Percentiles rank a stretch among this genome's conserved stretches.
These are phyloP conservation scores for Hafferia zeledoni DNA, from an alignment of 2,797 vertebrate genomes.

Conservation along the genomic window DNA sequence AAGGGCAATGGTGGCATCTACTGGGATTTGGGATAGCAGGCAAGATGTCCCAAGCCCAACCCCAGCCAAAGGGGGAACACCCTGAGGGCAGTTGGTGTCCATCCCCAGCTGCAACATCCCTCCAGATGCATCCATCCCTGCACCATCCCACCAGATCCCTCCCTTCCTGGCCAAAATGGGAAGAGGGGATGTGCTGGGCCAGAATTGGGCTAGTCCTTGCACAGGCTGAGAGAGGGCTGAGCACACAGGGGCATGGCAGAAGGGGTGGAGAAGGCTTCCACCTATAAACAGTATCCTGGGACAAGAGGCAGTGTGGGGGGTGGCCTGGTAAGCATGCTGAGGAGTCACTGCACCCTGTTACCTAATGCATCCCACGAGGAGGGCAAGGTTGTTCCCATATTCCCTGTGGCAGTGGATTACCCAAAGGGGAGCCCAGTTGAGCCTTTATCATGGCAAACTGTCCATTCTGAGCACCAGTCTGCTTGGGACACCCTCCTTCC, in stretches of 20 bases:
- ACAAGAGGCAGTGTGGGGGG: neutral
- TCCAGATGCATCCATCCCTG: too few relatives aligned
- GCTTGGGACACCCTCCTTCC: neutral
- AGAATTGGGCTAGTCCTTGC: neutral
- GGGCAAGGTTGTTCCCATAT: neutral
- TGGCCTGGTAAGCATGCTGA: accelerated
- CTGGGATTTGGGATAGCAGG: neutral
- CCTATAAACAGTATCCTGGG: neutral
- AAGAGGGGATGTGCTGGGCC: neutral
- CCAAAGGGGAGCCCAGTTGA: neutral
- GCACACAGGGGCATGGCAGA: accelerated
- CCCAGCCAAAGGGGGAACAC: neutral
- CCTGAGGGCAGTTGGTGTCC: neutral
- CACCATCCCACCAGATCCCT: neutral
- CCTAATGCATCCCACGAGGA: neutral
- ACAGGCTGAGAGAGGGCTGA: neutral
- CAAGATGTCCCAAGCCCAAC: neutral
- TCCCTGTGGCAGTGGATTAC: neutral
- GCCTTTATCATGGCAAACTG: neutral
- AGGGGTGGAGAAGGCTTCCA: neutral
- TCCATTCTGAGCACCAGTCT: neutral
- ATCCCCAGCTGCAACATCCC: neutral
- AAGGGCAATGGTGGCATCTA: neutral
- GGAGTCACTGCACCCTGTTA: neutral
- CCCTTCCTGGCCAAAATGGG: neutral